These are phyloP conservation scores for Polymixis flavicincta DNA, from an alignment of 2,888 invertebrate genomes.

Conservation along the genomic window DNA sequence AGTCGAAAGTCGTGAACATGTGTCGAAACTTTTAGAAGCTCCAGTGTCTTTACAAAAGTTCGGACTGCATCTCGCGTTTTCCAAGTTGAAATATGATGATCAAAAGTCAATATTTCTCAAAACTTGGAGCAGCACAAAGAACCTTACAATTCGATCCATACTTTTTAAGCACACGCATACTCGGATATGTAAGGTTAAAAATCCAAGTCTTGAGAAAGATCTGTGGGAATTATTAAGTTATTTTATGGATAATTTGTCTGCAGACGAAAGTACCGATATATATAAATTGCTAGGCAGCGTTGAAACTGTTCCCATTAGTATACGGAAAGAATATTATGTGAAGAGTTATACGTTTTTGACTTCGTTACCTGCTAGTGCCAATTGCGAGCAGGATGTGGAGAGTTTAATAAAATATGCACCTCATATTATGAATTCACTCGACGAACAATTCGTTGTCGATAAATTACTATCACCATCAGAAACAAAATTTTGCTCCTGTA, in stretches of 20 bases:
- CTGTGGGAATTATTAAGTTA: conserved; percentile 72
- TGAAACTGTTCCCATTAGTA: conserved; percentile 62
- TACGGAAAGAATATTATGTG: conserved; percentile 56
- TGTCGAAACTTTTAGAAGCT: conserved; percentile 72
- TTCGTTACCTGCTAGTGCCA: conserved; percentile 66
- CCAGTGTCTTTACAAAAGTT: conserved; percentile 79
- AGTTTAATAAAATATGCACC: conserved; percentile 58
- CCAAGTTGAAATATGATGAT: conserved; percentile 71
- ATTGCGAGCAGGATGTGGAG: conserved; percentile 60
- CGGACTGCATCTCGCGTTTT: conserved; percentile 73
- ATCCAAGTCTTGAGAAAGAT: conserved; percentile 60
- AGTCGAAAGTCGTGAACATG: conserved; percentile 64
- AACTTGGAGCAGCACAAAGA: conserved; percentile 76
- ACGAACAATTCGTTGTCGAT: conserved; percentile 69
- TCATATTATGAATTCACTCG: conserved; percentile 68
- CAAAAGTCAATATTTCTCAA: conserved; percentile 67
- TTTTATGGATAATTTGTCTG: conserved; percentile 71
- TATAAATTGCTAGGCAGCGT: conserved; percentile 68
- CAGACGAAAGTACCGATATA: conserved; percentile 74
- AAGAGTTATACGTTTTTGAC: conserved; percentile 72
- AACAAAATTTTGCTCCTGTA: conserved; percentile 54
- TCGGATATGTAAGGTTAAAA: conserved; percentile 70
- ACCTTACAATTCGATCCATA: conserved; percentile 72
- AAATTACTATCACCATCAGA: conserved; percentile 64
- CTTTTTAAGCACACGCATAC: conserved; percentile 73